Base-by-base conservation (phyloP, 2,888 invertebrate species). In the Drepana falcataria region DNA sequence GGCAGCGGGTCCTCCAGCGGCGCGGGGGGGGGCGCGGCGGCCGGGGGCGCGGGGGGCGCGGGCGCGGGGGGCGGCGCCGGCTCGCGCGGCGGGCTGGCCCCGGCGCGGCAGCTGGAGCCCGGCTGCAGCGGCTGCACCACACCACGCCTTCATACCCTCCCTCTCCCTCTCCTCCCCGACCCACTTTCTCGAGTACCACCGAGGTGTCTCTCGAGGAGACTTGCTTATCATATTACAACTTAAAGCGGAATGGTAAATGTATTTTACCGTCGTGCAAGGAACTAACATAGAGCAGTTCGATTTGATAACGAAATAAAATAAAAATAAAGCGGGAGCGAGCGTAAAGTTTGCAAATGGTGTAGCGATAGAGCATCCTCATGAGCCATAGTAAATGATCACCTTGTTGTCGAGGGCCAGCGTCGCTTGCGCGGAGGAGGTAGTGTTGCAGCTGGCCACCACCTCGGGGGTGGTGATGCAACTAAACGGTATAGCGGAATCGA, bases 401-500 rank as follows among this genome's bases (percentile, higher is more conserved):
- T 91, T 90, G 33, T 82, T 75, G 63, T 91, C 90, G 57, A 83
- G 75, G 53, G 83, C 78, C 65, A 81, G 76, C 34, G 84, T 72
- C 9, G 85, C 61, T 64, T 79, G 85, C 47, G 81, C 69, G 54
- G 88, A 82, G 41, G 88, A 69, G 48, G 89, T 87, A 58, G 87
- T 86, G 79, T 81, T 85, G 83, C 89, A 87, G 70, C 85, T 85
- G 62, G 85, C 68, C 78, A 87, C 89, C 66, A 89, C 90, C 83
- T 89, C 90, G 55, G 90, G 87, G 56, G 85, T 87, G 70, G 90
- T 89, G 87, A 91, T 90, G 87, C 90, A 90, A 81, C 85, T 89
- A 79, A 90, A 91, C 75, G 90, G 86, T 75, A 91, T 89, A 61
- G 88, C 86, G 57, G 90, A 81, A 74, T 91, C 90, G 69, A 87